Percentiles rank a stretch among this genome's conserved stretches.
These are phyloP conservation scores for Epinotia demarniana DNA, from an alignment of 2,888 invertebrate species.

Conservation along the genomic window DNA sequence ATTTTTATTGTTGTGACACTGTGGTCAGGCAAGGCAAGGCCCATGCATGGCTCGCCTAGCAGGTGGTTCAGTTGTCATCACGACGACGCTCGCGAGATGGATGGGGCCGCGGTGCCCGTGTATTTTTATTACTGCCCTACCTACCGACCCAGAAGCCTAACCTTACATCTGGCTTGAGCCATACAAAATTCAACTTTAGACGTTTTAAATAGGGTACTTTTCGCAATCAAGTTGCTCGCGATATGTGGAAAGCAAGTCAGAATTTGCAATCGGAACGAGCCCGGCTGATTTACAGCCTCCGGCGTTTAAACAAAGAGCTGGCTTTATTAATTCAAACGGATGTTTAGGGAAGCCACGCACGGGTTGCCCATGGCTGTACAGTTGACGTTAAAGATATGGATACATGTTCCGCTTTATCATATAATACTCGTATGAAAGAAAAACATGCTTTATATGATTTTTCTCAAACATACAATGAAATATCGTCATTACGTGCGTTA, in stretches of 20 bases:
- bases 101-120: conserved; percentile 38
- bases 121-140: conserved; percentile 29
- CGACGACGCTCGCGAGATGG: conserved; percentile 43
- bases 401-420: not conserved
- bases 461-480: no score
- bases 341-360: conserved; percentile 36
- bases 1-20: not conserved
- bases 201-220: not conserved
- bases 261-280: conserved; percentile 22
- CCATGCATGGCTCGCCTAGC: conserved; percentile 7
- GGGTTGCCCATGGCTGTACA: conserved; percentile 13
- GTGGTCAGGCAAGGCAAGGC: no score
- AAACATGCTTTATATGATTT: no score
- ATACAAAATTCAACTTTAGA: not conserved
- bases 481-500: no score
- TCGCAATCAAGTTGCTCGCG: not conserved
- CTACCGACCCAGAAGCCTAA: not conserved
- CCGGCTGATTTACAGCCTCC: conserved; percentile 43
- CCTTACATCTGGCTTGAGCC: not conserved
- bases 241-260: not conserved
- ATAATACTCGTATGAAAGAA: not conserved
- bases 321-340: conserved; percentile 39
- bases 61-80: conserved; percentile 46
- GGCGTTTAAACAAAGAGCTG: conserved; percentile 37
- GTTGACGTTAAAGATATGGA: not conserved